A percentile compares a stretch with the other conserved stretches of the same genome.
phyloP scores from a whole-genome alignment of 1,140 invertebrate genomes.

The Cephus cinctus region DNA sequence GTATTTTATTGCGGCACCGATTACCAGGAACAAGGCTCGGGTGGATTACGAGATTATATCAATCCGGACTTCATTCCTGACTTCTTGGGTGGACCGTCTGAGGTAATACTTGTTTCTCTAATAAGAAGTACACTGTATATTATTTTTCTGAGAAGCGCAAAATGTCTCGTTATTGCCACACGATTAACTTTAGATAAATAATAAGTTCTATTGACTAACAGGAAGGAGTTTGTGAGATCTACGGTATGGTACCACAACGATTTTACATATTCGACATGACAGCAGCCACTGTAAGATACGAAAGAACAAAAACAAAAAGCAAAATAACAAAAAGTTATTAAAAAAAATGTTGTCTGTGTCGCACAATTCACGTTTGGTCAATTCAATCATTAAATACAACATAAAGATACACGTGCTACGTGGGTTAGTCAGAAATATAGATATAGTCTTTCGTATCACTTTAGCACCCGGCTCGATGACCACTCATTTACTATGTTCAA shows the following conservation, averaged over 20 bases:
- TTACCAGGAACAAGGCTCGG: constrained; percentile 68
- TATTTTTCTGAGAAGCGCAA: too few species aligned
- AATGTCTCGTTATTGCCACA: too few species aligned
- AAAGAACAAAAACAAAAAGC: too few species aligned
- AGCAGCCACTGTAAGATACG: constrained; percentile 46
- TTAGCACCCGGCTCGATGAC: too few species aligned
- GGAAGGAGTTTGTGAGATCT: constrained; percentile 47
- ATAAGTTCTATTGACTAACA: constrained; percentile 43
- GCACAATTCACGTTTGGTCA: not conserved
- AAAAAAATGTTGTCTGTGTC: constrained; percentile 1
- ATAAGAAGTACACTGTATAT: too few species aligned
- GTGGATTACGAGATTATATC: constrained; percentile 85
- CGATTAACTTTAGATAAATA: too few species aligned
- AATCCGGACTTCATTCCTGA: constrained; percentile 85
- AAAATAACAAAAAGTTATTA: too few species aligned
- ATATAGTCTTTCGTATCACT: too few species aligned
- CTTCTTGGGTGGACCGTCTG: constrained; percentile 86
- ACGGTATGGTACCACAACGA: constrained; percentile 49
- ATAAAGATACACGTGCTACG: too few species aligned
- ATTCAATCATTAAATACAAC: too few species aligned
- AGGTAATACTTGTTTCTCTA: constrained; percentile 61
- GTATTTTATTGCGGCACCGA: constrained; percentile 90
- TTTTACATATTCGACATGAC: constrained; percentile 52
- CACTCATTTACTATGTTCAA: constrained; percentile 7
- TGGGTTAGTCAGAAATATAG: too few species aligned